These are phyloP conservation scores for Epinephelus moara DNA, from an alignment of 2,113 vertebrate species.

Conservation along the genomic window DNA sequence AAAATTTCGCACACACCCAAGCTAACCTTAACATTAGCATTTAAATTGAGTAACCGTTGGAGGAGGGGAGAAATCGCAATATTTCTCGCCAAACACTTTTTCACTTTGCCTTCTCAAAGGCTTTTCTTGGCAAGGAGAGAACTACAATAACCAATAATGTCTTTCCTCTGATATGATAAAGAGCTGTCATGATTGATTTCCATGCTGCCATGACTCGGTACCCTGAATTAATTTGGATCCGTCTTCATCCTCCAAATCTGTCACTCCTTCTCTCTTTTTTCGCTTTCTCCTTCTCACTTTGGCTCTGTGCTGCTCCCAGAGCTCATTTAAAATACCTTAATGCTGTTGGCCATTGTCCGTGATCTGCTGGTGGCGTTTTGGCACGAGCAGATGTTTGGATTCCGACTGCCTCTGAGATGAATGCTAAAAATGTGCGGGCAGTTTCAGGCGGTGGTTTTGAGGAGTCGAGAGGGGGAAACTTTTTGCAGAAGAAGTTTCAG, in stretches of 20 bases:
- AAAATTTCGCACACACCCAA: constrained; percentile 35
- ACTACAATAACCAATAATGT: constrained; percentile 51
- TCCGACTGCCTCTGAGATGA: constrained; percentile 43
- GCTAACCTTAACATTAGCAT: constrained; percentile 69
- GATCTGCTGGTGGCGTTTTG: constrained; percentile 53
- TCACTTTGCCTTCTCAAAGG: constrained; percentile 30
- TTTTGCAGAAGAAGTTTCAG: constrained; percentile 34
- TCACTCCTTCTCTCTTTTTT: not conserved
- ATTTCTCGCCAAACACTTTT: constrained; percentile 41
- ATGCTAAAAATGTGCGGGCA: constrained; percentile 50
- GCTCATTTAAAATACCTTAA: constrained; percentile 54
- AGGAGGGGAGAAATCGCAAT: constrained; percentile 24
- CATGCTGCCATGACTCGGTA: constrained; percentile 32
- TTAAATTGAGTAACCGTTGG: constrained; percentile 62
- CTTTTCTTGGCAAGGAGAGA: constrained; percentile 35
- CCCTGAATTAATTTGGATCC: constrained; percentile 54
- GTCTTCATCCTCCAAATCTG: constrained; percentile 30
- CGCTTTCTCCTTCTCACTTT: not conserved
- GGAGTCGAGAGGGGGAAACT: constrained; percentile 23
- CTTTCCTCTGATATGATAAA: constrained; percentile 63
- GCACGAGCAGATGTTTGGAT: constrained; percentile 56
- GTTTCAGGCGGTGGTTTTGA: constrained; percentile 33
- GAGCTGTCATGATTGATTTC: constrained; percentile 71
- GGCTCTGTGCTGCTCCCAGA: not conserved
- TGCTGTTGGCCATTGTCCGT: constrained; percentile 47